Evolutionary conservation across 2,113 vertebrate species (phyloP), one percentile per base, ranked within the genome.

Genomic region (Macquaria australasica): DNA sequence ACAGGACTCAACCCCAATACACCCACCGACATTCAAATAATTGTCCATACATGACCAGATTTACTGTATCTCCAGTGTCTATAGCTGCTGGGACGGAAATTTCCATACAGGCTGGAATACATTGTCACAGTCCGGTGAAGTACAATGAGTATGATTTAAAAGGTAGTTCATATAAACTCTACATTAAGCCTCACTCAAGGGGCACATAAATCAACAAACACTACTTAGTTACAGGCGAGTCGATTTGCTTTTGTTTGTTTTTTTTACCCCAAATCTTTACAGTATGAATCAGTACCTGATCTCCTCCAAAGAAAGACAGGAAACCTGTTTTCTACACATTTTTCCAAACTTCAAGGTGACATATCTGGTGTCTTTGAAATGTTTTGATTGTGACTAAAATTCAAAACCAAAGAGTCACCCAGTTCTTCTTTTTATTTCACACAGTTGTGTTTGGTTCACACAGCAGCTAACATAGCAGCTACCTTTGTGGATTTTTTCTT

Each of bases 401-500:
- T 34, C 34, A 34, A 34, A 34, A 31, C 28, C 28, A 31, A 31
- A 31, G 8, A 58, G 3, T 59, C 4, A 53, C 5, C 5, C 8
- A 39, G 3, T 18, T 37, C 14, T 10, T 55, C 39, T 23, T 11
- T 51, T 20, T 16, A 34, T 21, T 58, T 76, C 34, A 55, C 8
- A 67, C 16, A 25, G 16, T 34, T 43, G 7, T n/a, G 21, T 15
- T 0, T 48, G 4, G 12, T 73, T 70, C 34, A 18, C 25, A 71
- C 53, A 45, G 14, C 21, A 60, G 16, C n/a, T 58, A 58, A 78
- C 23, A 16, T 14, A 2, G 25, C n/a, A 73, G 7, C 6, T 21
- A 56, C 16, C 6, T 81, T 16, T 79, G 8, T 82, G 20, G 25
- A 0, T 79, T 31, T 20, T 18, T 75, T 23, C 41, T 70, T 70